Evolutionary conservation across 2,113 vertebrate species (phyloP).

Genomic region (Microcebus lehilahytsara): DNA sequence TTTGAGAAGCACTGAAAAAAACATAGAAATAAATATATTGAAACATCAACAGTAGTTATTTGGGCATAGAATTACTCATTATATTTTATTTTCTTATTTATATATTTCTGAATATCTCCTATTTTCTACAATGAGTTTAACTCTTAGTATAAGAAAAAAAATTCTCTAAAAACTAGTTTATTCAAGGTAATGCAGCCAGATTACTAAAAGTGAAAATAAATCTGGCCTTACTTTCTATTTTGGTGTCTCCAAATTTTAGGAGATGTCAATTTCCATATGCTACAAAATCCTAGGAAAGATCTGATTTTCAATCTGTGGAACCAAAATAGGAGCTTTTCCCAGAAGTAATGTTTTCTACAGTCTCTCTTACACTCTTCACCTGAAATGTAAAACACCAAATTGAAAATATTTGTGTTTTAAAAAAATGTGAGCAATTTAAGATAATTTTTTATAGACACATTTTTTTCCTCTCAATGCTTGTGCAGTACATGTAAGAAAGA

Average conservation of each 20-base stretch:
- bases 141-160: constrained; percentile 27
- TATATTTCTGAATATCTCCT: background rate
- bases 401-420: constrained; percentile 80
- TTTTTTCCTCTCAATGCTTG: constrained; percentile 78
- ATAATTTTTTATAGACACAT: constrained; percentile 57
- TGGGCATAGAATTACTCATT: background rate
- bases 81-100: constrained; percentile 60
- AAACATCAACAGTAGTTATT: constrained; percentile 42
- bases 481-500: constrained; percentile 76
- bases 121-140: constrained; percentile 56
- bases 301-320: constrained; percentile 64
- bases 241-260: constrained; percentile 67
- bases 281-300: constrained; percentile 61
- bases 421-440: constrained; percentile 43
- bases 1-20: background rate
- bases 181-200: constrained; percentile 74
- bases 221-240: constrained; percentile 73
- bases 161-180: constrained; percentile 56
- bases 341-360: constrained; percentile 67
- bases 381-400: constrained; percentile 76
- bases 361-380: constrained; percentile 68
- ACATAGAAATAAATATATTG: background rate
- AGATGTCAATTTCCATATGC: constrained; percentile 67
- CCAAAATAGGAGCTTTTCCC: constrained; percentile 48
- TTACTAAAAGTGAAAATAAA: constrained; percentile 74